Evolutionary conservation across 2,113 vertebrate species (phyloP), one percentile per base, ranked within the genome.

Genomic region (Phaethon lepturus): DNA sequence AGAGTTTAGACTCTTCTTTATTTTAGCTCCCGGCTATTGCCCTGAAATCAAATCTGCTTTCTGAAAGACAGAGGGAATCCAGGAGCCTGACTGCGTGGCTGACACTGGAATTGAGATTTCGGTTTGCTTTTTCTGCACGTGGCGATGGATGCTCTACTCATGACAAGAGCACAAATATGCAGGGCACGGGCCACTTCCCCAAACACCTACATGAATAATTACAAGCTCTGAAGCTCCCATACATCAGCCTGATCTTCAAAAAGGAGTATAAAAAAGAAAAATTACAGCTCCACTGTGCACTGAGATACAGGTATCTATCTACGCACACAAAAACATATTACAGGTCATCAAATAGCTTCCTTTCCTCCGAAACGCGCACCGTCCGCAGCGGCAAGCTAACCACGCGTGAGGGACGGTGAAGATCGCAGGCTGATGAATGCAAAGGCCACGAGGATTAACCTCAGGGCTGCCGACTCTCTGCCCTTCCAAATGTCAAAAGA

Each of bases 341-440:
- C 11, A 53, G 59, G 28, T 20, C 59, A 68, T 15, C 35, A 73
- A 29, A 47, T 1, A 58, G 67, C 50, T n/a, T 29, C 55, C 28
- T 24, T 40, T 50, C 17, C 71, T 20, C 71, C 3, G 56, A 50
- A 69, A 52, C 0, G 42, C 58, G 42, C 58, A 14, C 17, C 71
- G 14, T 26, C 52, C 20, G 5, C 13, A 31, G 58, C 4, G 59
- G 49, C 13, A 25, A 78, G 50, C 24, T 17, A 56, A 15, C 26
- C 0, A 2, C 2, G 5, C 1, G 0, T 3, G 71, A 42, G 60
- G 74, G 63, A 64, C 58, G 53, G 49, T 6, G 60, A 62, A 8
- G 50, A 22, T 33, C 10, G 6, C 10, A 23, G 42, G 72, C 58
- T 79, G 52, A 60, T 8, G 8, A 62, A 91, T 3, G 55, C 62